These are phyloP conservation scores for Pachymerium ferrugineum DNA, from an alignment of 2,888 invertebrate species.

Conservation along the genomic window DNA sequence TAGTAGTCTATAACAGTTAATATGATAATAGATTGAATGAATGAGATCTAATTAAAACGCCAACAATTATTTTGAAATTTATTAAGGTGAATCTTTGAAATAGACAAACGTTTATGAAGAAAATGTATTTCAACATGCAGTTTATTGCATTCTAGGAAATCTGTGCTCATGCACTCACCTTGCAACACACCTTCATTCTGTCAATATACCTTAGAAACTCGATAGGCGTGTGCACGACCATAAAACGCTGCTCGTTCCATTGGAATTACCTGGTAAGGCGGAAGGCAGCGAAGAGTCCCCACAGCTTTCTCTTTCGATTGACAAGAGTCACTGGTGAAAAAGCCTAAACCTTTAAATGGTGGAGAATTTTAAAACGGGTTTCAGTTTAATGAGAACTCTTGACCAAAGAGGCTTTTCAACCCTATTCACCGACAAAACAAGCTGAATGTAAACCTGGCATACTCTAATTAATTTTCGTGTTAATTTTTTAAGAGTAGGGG, in stretches of 20 bases:
- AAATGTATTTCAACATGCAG: not conserved
- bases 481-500: too few relatives aligned
- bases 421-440: too few relatives aligned
- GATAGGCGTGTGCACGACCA: slow-evolving; percentile 8
- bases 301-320: not conserved
- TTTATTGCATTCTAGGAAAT: not conserved
- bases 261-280: slow-evolving; percentile 9
- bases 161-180: slow-evolving; percentile 8
- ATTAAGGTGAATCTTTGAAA: not conserved
- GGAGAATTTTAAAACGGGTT: not conserved
- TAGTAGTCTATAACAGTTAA: too few relatives aligned
- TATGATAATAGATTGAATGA: too few relatives aligned
- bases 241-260: slow-evolving; percentile 8
- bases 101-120: not conserved
- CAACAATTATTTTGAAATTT: too few relatives aligned
- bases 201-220: slow-evolving; percentile 13
- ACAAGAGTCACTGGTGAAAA: not conserved
- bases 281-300: not conserved
- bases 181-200: not conserved
- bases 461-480: too few relatives aligned
- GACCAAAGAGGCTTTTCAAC: too few relatives aligned
- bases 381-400: not conserved
- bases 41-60: too few relatives aligned
- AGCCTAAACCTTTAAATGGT: not conserved
- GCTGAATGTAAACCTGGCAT: too few relatives aligned